Percentiles rank a stretch among this genome's conserved stretches.
These are phyloP conservation scores for Nephila pilipes DNA, from an alignment of 1,140 invertebrate species.

Conservation along the genomic window DNA sequence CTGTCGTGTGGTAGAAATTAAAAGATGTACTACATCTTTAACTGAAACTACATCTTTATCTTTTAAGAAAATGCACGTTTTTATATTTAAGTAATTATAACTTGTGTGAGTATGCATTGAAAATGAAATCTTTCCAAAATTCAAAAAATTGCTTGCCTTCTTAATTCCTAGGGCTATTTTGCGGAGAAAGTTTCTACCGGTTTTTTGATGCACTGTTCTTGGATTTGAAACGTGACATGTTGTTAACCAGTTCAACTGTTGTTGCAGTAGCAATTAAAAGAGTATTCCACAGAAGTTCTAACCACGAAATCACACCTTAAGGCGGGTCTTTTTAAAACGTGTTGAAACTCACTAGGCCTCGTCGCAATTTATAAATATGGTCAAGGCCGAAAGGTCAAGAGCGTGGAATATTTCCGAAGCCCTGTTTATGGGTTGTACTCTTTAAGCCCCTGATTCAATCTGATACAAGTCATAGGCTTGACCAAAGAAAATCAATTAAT, in stretches of 20 bases:
- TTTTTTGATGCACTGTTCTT: no score
- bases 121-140: no score
- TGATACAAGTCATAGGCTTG: background rate
- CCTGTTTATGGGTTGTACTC: constrained; percentile 16
- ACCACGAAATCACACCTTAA: constrained; percentile 31
- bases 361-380: constrained; percentile 62
- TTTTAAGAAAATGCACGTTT: no score
- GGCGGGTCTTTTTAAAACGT: constrained; percentile 15
- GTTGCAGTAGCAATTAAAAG: constrained; percentile 18
- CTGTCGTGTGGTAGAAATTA: no score
- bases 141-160: no score
- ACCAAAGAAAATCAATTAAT: constrained; percentile 65
- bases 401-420: constrained; percentile 39
- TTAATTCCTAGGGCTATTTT: no score
- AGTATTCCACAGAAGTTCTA: constrained; percentile 32
- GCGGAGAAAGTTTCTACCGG: no score
- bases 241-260: background rate
- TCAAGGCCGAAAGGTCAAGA: constrained; percentile 53
- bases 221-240: no score
- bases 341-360: constrained; percentile 43
- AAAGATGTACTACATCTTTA: no score
- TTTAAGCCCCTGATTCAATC: constrained; percentile 44
- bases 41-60: no score
- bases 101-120: no score
- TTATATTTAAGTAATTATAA: no score